Conservation (phyloP, 2,797 vertebrate species). For the Salmo trutta region DNA sequence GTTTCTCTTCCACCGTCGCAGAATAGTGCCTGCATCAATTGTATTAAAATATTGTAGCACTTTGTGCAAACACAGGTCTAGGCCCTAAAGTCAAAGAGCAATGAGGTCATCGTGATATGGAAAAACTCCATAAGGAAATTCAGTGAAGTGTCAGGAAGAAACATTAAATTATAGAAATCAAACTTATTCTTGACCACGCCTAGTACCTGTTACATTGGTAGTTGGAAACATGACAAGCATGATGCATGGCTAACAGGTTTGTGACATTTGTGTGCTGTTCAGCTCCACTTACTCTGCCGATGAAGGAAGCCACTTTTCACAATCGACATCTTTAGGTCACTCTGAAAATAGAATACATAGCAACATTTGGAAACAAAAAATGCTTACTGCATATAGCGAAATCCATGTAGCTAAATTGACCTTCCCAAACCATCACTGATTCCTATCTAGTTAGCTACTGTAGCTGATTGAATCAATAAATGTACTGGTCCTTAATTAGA, state of each 20-base stretch:
- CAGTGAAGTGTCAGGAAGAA: background rate
- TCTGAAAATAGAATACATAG: background rate
- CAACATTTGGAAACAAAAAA: background rate
- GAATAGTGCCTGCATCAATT: constrained; percentile 83
- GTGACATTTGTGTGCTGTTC: background rate
- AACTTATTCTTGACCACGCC: too few species aligned
- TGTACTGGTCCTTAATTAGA: background rate
- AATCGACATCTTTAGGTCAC: constrained; percentile 62
- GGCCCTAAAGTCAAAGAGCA: background rate
- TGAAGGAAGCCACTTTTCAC: constrained; percentile 79
- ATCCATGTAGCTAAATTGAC: background rate
- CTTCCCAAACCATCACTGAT: too few species aligned
- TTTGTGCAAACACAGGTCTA: background rate
- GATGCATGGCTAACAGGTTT: too few species aligned
- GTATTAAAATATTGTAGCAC: background rate
- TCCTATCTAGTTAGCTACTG: background rate
- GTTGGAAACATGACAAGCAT: too few species aligned
- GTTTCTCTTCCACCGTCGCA: constrained; percentile 96
- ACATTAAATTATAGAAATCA: too few species aligned
- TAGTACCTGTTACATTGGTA: too few species aligned
- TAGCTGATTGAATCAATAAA: background rate
- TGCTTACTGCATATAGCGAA: background rate
- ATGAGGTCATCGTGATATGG: background rate
- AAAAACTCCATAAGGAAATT: background rate
- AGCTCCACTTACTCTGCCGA: constrained; percentile 84